Evolutionary conservation across 2,888 invertebrate species (phyloP).

Genomic region (Protodeltote pygarga): DNA sequence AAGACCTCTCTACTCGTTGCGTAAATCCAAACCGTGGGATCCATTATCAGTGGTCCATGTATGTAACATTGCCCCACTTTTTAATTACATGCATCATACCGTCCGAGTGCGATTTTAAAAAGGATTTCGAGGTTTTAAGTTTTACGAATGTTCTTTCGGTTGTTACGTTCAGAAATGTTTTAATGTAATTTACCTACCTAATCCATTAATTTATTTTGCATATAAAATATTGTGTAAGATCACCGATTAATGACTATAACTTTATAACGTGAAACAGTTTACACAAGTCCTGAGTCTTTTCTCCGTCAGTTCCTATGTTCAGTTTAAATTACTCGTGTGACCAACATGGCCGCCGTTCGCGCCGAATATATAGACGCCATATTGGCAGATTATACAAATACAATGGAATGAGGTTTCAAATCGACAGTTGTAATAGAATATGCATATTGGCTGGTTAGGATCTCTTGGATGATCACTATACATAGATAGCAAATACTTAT

Average conservation of each 20-base stretch:
- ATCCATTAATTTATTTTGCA: no score
- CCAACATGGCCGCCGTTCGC: slow-evolving; percentile 39
- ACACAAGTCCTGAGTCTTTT: no score
- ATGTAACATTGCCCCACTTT: slow-evolving; percentile 73
- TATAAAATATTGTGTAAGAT: no score
- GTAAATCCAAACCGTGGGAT: slow-evolving; percentile 29
- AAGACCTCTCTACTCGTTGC: slow-evolving; percentile 19
- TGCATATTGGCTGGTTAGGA: neutral
- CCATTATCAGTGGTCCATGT: slow-evolving; percentile 46
- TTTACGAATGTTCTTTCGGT: slow-evolving; percentile 46
- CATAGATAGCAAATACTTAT: no score
- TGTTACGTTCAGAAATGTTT: slow-evolving; percentile 19
- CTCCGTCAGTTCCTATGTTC: slow-evolving; percentile 19
- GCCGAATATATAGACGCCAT: slow-evolving; percentile 24
- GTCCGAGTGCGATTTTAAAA: slow-evolving; percentile 72
- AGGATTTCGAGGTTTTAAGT: slow-evolving; percentile 69
- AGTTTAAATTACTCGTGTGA: slow-evolving; percentile 28
- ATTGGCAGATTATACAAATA: slow-evolving; percentile 22
- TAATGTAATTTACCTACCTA: neutral
- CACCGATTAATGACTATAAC: no score
- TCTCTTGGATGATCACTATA: no score
- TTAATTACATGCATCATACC: slow-evolving; percentile 82
- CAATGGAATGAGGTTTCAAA: slow-evolving; percentile 13
- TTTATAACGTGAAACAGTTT: no score
- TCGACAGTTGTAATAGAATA: slow-evolving; percentile 14